Base-by-base conservation (phyloP, 2,113 vertebrate genomes). In the Grantiella picta region DNA sequence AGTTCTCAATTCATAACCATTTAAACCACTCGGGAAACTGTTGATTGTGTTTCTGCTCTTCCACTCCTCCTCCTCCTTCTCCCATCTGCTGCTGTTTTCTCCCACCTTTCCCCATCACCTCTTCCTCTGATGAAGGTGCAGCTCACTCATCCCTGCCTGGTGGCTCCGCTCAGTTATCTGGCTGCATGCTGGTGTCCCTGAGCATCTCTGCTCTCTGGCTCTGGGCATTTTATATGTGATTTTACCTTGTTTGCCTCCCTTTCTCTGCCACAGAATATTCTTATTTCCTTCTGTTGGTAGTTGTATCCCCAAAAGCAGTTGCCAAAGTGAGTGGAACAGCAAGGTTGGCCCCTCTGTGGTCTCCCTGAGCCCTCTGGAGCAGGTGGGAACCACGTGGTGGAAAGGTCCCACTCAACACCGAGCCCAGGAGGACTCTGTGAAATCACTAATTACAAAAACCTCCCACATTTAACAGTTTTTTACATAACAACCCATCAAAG, bases 41-140 rank as follows among this genome's bases (percentile, higher is more conserved):
- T 59, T 91, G 84, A 92, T 89, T 95, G 63, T 59, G 15, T 90
- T 92, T 87, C 18, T 10, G 29, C 86, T 94, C 70, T 64, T 95
- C 91, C 72, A 50, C 28, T 5, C 95, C 92, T 75, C 95, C 87
- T 57, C 76, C 87, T 57, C 76, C 78, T 92, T 57, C 77, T 79
- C 86, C 94, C 94, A 89, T 91, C 90, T 96, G 92, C 69, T 90
- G 63, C 52, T 0, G 6, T 87, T 75, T 79, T 66, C 91, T 91
- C 89, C 89, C 59, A 64, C 95, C 72, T 86, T 89, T 94, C 52
- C 27, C 52, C 14, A 3, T 72, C 57, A 64, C 80, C 81, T 72
- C 38, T 75, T 70, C 49, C 75, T 61, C 80, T 63, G 73, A 6
- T 61, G 75, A 28, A 89, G 91, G 89, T 16, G 49, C 76, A 54